Evolutionary conservation across 2,888 invertebrate genomes (phyloP), one percentile per base, ranked within the genome.

Genomic region (Nezara viridula): DNA sequence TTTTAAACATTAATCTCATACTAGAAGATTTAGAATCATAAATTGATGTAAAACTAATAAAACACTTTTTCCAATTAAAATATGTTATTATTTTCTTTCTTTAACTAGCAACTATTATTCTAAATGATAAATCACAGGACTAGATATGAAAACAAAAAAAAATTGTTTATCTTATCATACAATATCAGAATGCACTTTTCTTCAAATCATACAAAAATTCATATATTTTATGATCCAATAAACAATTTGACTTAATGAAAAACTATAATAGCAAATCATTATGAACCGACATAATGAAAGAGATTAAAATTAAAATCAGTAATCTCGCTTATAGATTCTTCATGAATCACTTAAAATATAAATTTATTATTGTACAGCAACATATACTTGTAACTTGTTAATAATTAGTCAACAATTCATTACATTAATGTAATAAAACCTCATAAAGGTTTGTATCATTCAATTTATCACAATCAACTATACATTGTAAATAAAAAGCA

Each of bases 401-500:
- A n/a, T 27, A 60, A n/a, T 27, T 27, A 14, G 12, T 60, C 27
- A 9, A 14, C 27, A 27, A 27, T 55, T 27, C n/a, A 55, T n/a
- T 7, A n/a, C n/a, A n/a, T n/a, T n/a, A n/a, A n/a, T n/a, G 9
- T 52, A 52, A 52, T 24, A 24, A 3, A 2, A 52, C 24, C 14
- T 24, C 3, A 52, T 12, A 14, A 60, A 60, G 14, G 24, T 2
- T 6, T 27, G 2, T n/a, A 27, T 27, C n/a, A 27, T 2, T 14
- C 27, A 27, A 60, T 60, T 60, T 14, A 60, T 27, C 27, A 1
- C 27, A 27, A 89, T 81, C 47, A 89, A 87, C 0, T 49, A 50
- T 5, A 86, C 10, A 50, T 86, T 19, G 37, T 81, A 40, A 10
- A 49, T 66, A 89, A 60, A 81, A 77, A 86, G 40, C 24, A 88